Evolutionary conservation across 2,113 vertebrate genomes (phyloP).

Genomic region (Xerus inauris): DNA sequence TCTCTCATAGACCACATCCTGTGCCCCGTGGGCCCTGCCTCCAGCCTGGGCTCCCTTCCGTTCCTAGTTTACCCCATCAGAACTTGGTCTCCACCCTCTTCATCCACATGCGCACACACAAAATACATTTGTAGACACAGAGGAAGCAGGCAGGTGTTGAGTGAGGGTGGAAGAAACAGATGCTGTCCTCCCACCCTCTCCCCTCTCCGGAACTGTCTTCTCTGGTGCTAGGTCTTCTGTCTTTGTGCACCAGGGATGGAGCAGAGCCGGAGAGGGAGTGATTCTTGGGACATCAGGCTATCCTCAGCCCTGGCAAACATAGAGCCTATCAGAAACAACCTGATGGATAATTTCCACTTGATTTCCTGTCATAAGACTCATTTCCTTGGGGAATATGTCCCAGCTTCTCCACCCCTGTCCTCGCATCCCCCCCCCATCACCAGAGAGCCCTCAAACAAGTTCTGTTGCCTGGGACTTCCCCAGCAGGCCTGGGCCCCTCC

Average conservation of each 20-base stretch:
- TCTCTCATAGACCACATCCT: constrained; percentile 79
- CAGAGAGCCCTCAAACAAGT: constrained; percentile 18
- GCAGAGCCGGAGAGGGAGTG: neutral
- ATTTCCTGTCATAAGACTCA: constrained; percentile 73
- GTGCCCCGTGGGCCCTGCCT: constrained; percentile 67
- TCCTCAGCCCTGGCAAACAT: neutral
- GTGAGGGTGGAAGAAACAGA: neutral
- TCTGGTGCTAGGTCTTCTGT: neutral
- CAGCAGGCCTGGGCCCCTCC: constrained; percentile 23
- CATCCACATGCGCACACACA: neutral
- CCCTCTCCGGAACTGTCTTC: neutral
- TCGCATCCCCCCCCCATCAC: neutral
- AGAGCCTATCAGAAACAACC: constrained; percentile 7
- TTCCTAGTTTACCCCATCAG: constrained; percentile 6
- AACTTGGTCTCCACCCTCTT: neutral
- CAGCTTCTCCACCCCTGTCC: neutral
- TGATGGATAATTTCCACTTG: constrained; percentile 41
- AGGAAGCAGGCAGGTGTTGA: constrained; percentile 5
- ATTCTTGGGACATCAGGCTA: neutral
- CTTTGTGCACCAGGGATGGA: neutral
- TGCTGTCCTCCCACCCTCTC: neutral
- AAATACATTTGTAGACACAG: neutral
- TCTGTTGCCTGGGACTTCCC: constrained; percentile 39
- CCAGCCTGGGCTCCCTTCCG: constrained; percentile 60
- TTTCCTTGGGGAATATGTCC: constrained; percentile 62